Conservation (phyloP, 2,797 vertebrate species). For the Borostomias antarcticus region DNA sequence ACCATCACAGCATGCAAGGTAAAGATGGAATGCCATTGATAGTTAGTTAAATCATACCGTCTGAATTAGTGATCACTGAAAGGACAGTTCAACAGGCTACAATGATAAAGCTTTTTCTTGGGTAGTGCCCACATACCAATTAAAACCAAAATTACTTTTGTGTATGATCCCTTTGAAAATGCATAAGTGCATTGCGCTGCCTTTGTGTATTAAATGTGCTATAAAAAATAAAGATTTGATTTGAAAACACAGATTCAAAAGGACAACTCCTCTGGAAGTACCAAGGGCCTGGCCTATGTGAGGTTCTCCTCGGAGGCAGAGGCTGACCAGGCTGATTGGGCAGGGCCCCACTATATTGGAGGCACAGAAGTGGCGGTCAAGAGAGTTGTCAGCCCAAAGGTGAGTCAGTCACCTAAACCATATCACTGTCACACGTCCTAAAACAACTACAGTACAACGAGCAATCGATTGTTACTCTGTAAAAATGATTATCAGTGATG, state of each 20-base stretch:
- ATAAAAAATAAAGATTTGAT: neutral
- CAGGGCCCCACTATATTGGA: constrained; percentile 54
- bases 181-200: too few species aligned
- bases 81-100: too few species aligned
- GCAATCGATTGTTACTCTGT: too few species aligned
- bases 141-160: too few species aligned
- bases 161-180: neutral
- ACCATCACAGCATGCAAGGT: constrained; percentile 56
- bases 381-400: constrained; percentile 60
- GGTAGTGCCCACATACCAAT: too few species aligned
- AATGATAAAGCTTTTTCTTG: too few species aligned
- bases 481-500: too few species aligned
- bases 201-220: neutral
- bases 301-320: constrained; percentile 54
- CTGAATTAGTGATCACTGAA: too few species aligned
- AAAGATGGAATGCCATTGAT: constrained; percentile 12
- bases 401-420: constrained; percentile 21
- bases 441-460: too few species aligned
- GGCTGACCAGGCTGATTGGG: constrained; percentile 58
- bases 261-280: neutral
- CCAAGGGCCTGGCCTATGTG: constrained; percentile 47
- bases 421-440: too few species aligned
- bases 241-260: constrained; percentile 48
- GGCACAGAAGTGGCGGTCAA: constrained; percentile 49
- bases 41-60: too few species aligned